Conservation (phyloP, 2,888 invertebrate species). For the Neoaliturus tenellus region DNA sequence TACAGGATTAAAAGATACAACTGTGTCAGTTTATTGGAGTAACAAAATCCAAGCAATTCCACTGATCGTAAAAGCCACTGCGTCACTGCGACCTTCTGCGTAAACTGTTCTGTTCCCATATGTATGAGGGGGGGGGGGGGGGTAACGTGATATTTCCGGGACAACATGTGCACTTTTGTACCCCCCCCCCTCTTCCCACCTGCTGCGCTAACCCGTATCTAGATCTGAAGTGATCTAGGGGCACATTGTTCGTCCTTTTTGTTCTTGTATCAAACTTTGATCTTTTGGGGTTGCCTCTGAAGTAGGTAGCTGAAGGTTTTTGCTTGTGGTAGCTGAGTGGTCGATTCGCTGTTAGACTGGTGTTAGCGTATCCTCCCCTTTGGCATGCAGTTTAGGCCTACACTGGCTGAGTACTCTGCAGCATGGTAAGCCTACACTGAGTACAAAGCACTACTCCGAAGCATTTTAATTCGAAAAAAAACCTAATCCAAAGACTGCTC, state of each 20-base stretch:
- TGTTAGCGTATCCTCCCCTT: too few relatives aligned
- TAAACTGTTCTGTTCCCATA: background rate
- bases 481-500: too few relatives aligned
- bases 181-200: background rate
- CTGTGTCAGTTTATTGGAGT: background rate
- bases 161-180: slow-evolving; percentile 29
- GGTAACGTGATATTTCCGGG: slow-evolving; percentile 28
- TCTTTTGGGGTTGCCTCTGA: background rate
- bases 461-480: too few relatives aligned
- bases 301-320: too few relatives aligned
- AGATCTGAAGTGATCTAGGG: background rate
- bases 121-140: background rate
- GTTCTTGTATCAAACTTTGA: background rate
- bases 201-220: slow-evolving; percentile 5
- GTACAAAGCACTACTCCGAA: too few relatives aligned
- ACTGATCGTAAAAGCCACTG: background rate
- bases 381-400: too few relatives aligned
- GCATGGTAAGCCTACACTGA: too few relatives aligned
- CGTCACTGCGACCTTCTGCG: background rate
- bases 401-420: too few relatives aligned
- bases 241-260: background rate
- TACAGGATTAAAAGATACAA: background rate
- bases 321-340: too few relatives aligned
- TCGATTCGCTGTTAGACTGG: too few relatives aligned
- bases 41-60: background rate